phyloP scores from a whole-genome alignment of 1,140 invertebrate species.

The Lycorma delicatula region DNA sequence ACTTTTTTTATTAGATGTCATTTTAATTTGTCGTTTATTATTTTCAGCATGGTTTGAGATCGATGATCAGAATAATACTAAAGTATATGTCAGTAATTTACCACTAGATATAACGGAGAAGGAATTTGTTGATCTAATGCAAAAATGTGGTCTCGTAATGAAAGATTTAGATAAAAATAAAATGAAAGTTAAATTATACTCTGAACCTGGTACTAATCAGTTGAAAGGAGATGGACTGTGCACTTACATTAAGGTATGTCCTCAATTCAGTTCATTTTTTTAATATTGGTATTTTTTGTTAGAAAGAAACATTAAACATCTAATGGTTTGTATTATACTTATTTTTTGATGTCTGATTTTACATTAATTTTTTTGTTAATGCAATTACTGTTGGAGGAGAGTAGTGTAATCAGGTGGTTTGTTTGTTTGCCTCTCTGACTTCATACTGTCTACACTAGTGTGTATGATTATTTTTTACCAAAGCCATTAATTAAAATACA shows the following conservation, averaged over 20 bases:
- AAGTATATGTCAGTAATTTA: conserved; percentile 93
- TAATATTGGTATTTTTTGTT: too few relatives aligned
- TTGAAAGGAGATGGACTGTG: conserved; percentile 95
- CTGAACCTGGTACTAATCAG: conserved; percentile 67
- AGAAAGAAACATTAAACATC: too few relatives aligned
- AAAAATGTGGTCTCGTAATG: conserved; percentile 93
- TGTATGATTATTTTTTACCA: too few relatives aligned
- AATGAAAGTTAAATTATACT: conserved; percentile 93
- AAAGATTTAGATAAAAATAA: conserved; percentile 72
- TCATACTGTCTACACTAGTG: too few relatives aligned
- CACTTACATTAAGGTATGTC: conserved; percentile 89
- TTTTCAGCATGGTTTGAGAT: conserved; percentile 82
- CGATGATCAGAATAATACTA: conserved; percentile 86
- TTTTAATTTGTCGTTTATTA: conserved; percentile 4
- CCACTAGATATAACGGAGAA: conserved; percentile 84
- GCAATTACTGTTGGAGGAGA: too few relatives aligned
- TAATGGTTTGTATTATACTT: too few relatives aligned
- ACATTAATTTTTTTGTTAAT: too few relatives aligned
- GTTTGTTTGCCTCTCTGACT: too few relatives aligned
- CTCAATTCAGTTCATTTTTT: too few relatives aligned
- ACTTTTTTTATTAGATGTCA: neutral
- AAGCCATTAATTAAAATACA: too few relatives aligned
- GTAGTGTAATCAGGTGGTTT: too few relatives aligned
- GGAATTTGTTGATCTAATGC: conserved; percentile 84
- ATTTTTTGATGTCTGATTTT: too few relatives aligned